These are phyloP conservation scores for Muscicapa striata DNA, from an alignment of 2,797 vertebrate species.

Conservation along the genomic window DNA sequence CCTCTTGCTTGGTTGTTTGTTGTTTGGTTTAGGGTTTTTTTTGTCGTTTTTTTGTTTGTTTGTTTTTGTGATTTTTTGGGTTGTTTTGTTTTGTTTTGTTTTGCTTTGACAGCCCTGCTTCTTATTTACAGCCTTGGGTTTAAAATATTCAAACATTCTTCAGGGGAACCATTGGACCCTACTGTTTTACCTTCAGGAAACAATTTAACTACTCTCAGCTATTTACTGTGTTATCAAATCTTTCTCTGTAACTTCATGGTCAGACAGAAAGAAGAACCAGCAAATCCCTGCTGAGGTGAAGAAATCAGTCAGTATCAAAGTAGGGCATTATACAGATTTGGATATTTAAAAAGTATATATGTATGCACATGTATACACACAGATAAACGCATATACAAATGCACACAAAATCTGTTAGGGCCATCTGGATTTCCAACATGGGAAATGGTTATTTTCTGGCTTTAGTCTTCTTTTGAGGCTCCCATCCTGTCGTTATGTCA, in stretches of 20 bases:
- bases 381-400: constrained; percentile 28
- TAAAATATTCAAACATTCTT: constrained; percentile 18
- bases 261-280: constrained; percentile 7
- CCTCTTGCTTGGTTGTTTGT: neutral
- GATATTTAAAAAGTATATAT: neutral
- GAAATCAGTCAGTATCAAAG: neutral
- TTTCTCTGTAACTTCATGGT: neutral
- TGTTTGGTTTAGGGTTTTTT: neutral
- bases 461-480: constrained; percentile 10
- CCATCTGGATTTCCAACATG: constrained; percentile 31
- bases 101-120: neutral
- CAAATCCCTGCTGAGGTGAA: neutral
- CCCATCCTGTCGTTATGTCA: neutral
- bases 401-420: constrained; percentile 33
- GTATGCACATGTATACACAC: neutral
- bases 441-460: constrained; percentile 9
- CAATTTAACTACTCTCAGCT: constrained; percentile 33
- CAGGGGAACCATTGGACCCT: neutral
- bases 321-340: neutral
- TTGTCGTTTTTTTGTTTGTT: no score
- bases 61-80: no score
- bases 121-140: constrained; percentile 36
- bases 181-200: constrained; percentile 50
- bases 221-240: constrained; percentile 29
- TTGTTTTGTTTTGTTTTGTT: neutral